Conservation (phyloP, 53 echinoderm and acorn worm genomes). For the Antedon mediterranea region DNA sequence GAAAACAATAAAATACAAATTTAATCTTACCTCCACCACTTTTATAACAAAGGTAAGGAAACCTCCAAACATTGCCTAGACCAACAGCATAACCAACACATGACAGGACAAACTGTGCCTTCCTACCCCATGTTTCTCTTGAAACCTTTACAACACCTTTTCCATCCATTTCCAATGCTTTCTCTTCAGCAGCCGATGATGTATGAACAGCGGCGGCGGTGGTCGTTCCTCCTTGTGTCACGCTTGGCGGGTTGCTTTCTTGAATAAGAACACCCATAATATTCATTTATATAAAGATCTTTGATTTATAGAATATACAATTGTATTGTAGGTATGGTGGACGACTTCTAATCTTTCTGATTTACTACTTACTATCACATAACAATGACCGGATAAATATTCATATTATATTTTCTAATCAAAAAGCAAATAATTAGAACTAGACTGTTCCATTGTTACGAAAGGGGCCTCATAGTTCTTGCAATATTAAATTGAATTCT, state of each 20-base stretch:
- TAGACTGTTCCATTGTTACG: no score
- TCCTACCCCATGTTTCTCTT: conserved; percentile 22
- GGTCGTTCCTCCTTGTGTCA: neutral
- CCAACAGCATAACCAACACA: conserved; percentile 30
- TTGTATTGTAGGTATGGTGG: no score
- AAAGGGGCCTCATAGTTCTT: no score
- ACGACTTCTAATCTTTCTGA: no score
- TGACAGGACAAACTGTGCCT: conserved; percentile 25
- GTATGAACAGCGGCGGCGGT: neutral
- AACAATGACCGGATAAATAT: no score
- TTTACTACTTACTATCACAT: no score
- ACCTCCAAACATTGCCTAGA: conserved; percentile 32
- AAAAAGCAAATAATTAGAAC: no score
- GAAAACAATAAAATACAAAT: no score
- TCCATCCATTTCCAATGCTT: neutral
- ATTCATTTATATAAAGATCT: no score
- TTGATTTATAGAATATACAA: no score
- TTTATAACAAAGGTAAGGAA: conserved; percentile 21
- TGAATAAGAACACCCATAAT: neutral
- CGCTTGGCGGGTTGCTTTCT: neutral
- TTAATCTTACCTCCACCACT: conserved; percentile 29
- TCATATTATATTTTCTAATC: no score
- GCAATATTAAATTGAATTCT: no score
- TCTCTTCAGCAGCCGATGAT: neutral
- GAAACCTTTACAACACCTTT: neutral